These are phyloP conservation scores for Eidolon helvum DNA, from an alignment of 2,113 vertebrate species.

Conservation along the genomic window DNA sequence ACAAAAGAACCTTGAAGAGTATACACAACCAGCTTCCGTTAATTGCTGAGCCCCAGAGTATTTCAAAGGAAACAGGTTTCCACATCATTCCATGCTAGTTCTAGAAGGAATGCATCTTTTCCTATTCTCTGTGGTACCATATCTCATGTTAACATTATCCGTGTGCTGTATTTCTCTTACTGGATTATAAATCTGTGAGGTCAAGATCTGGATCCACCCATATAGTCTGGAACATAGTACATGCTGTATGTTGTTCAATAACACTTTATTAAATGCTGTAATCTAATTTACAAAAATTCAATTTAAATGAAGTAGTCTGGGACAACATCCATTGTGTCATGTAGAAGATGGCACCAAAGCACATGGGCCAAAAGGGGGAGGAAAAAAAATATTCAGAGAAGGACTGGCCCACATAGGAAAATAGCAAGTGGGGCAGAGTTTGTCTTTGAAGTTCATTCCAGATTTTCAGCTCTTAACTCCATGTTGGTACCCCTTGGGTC, in stretches of 20 bases:
- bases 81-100: not conserved
- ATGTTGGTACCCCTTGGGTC: not conserved
- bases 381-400: not conserved
- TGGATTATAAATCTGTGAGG: not conserved
- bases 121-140: not conserved
- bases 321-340: not conserved
- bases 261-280: not conserved
- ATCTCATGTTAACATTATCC: not conserved
- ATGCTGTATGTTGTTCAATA: not conserved
- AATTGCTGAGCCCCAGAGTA: not conserved
- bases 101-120: not conserved
- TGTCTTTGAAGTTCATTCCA: not conserved
- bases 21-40: not conserved
- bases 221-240: not conserved
- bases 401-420: not conserved
- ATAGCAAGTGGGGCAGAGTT: not conserved
- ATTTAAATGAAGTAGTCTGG: not conserved
- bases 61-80: not conserved
- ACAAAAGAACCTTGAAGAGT: not conserved
- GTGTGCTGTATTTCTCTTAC: not conserved
- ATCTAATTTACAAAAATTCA: constrained; percentile 10
- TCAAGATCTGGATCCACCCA: not conserved
- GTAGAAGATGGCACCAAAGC: not conserved
- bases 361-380: not conserved
- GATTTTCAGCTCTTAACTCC: not conserved